A percentile compares a stretch with the other conserved stretches of the same genome.
These are phyloP conservation scores for Origma solitaria DNA, from an alignment of 2,113 vertebrate genomes.

Conservation along the genomic window DNA sequence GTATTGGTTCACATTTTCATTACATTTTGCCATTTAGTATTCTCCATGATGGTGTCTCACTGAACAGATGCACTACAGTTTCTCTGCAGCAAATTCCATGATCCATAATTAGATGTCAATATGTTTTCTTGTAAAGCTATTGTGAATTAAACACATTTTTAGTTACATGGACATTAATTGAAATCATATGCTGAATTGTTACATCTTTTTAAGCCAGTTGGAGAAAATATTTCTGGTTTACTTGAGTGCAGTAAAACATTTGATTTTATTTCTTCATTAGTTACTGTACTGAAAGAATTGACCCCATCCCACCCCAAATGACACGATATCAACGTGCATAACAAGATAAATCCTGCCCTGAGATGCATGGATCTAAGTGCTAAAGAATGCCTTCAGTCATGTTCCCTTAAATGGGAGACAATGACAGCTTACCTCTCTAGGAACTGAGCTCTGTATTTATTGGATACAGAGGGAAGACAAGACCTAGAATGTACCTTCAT, in stretches of 20 bases:
- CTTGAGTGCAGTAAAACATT: slow-evolving; percentile 61
- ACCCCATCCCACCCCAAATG: not conserved
- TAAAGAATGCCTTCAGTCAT: not conserved
- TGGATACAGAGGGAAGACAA: not conserved
- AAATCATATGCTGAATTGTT: slow-evolving; percentile 77
- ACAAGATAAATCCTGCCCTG: not conserved
- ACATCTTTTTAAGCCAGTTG: slow-evolving; percentile 73
- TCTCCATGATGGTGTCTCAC: slow-evolving; percentile 73
- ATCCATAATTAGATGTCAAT: slow-evolving; percentile 83
- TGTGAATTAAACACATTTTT: slow-evolving; percentile 81
- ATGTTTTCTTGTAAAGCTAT: slow-evolving; percentile 75
- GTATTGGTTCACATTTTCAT: slow-evolving; percentile 73
- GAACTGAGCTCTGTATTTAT: not conserved
- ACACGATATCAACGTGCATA: not conserved
- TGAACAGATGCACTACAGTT: slow-evolving; percentile 80
- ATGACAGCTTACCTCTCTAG: not conserved
- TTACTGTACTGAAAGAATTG: slow-evolving; percentile 7
- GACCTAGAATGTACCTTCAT: not conserved
- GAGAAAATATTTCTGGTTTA: slow-evolving; percentile 75
- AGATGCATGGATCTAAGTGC: not conserved
- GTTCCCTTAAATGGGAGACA: not conserved
- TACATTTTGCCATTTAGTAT: slow-evolving; percentile 72
- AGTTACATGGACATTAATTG: slow-evolving; percentile 82
- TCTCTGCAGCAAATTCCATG: slow-evolving; percentile 74
- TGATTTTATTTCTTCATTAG: slow-evolving; percentile 51